phyloP scores from a whole-genome alignment of 2,113 vertebrate species.

The Leptocoma aspasia region DNA sequence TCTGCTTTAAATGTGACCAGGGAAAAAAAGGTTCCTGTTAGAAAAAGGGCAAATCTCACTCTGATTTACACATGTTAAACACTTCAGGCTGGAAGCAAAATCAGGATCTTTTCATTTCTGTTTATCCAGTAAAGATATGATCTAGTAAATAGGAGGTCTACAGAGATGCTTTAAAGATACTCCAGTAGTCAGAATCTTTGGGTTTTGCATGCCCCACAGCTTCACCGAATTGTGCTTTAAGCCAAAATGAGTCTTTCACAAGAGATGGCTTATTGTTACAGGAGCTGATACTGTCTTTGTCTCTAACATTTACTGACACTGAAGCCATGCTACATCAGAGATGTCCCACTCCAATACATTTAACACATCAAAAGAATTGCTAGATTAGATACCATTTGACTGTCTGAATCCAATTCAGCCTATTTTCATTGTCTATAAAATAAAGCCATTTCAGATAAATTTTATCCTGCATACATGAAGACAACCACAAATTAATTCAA shows the following conservation, averaged over 20 bases:
- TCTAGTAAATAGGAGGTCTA: conserved; percentile 9
- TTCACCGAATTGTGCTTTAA: not conserved
- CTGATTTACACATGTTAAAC: conserved; percentile 28
- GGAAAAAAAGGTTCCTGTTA: not conserved
- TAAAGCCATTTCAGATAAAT: not conserved
- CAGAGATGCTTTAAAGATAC: not conserved
- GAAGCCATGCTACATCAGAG: not conserved
- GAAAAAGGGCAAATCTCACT: not conserved
- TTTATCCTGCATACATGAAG: not conserved
- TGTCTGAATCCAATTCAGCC: not conserved
- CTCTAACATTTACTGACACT: not conserved
- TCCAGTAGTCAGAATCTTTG: not conserved
- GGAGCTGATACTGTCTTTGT: not conserved
- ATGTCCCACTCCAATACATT: not conserved
- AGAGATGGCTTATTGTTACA: not conserved
- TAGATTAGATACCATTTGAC: not conserved
- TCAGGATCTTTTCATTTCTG: conserved; percentile 1
- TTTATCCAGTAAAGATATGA: conserved; percentile 3
- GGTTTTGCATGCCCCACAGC: not conserved
- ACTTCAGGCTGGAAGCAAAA: conserved; percentile 10
- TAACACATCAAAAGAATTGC: not conserved
- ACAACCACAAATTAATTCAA: not conserved
- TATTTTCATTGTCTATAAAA: not conserved
- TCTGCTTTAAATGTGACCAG: not conserved
- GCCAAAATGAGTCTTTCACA: not conserved